Conservation (phyloP, 2,797 vertebrate species). For the Benthosema pterotum region DNA sequence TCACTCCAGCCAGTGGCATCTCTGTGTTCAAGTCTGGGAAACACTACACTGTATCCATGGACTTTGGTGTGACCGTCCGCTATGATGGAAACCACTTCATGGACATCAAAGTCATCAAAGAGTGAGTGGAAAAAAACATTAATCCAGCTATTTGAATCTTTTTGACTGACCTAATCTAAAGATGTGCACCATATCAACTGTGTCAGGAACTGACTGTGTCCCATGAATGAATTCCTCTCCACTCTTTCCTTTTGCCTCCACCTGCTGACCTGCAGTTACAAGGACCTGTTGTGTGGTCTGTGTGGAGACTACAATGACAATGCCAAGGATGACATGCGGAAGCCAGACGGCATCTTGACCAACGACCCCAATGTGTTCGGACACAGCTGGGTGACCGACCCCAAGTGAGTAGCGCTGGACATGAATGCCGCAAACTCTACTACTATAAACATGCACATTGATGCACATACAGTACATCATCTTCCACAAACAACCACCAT, state of each 20-base stretch:
- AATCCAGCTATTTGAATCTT: neutral
- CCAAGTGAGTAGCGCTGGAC: constrained; percentile 42
- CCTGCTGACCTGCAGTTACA: constrained; percentile 62
- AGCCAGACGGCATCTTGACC: constrained; percentile 70
- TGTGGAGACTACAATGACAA: constrained; percentile 78
- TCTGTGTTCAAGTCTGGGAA: constrained; percentile 76
- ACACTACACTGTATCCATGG: constrained; percentile 73
- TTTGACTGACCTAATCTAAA: constrained; percentile 1
- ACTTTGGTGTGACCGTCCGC: constrained; percentile 80
- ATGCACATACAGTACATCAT: neutral
- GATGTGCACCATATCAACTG: no score
- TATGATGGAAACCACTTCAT: constrained; percentile 81
- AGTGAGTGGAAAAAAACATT: constrained; percentile 63
- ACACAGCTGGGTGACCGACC: constrained; percentile 79
- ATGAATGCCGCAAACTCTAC: neutral
- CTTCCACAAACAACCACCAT: neutral
- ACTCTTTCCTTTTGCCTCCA: neutral
- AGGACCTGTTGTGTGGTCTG: constrained; percentile 73
- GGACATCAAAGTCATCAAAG: constrained; percentile 80
- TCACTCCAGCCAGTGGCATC: constrained; percentile 58
- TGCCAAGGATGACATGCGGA: constrained; percentile 74
- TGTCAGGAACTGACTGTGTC: no score
- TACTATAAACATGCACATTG: no score
- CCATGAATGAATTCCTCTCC: no score
- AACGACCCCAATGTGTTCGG: constrained; percentile 71